Percentiles rank a stretch among this genome's conserved stretches.
Evolutionary conservation across 2,797 vertebrate species (phyloP).

Genomic region (Trachops cirrhosus): DNA sequence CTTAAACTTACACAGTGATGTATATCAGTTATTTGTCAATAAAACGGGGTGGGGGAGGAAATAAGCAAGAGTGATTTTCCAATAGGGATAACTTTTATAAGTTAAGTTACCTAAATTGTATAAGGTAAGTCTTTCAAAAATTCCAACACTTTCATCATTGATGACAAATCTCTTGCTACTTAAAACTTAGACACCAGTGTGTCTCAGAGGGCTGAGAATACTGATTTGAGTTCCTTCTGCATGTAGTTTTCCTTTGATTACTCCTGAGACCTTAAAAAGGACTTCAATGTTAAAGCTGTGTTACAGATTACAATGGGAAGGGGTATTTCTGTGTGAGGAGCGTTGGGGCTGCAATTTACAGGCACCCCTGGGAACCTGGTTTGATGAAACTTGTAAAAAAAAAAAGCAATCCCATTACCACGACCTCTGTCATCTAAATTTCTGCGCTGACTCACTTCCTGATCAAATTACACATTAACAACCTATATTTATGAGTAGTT

Average conservation of each 20-base stretch:
- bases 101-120: not conserved
- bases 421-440: not conserved
- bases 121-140: not conserved
- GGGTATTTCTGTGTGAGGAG: not conserved
- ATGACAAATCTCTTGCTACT: not conserved
- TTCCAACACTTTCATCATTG: not conserved
- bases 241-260: not conserved
- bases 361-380: not conserved
- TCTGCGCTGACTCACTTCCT: constrained; percentile 8
- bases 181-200: not conserved
- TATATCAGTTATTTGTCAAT: not conserved
- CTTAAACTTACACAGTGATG: not conserved
- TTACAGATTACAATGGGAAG: not conserved
- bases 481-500: not conserved
- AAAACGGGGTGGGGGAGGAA: not conserved
- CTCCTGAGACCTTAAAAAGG: not conserved
- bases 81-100: not conserved
- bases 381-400: not conserved
- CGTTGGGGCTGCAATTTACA: not conserved
- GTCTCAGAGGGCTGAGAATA: not conserved
- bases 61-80: not conserved
- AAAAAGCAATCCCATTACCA: not conserved
- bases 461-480: not conserved
- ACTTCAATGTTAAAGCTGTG: not conserved
- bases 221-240: not conserved